Evolutionary conservation across 92 coral and sea anemone species (phyloP), one percentile per base, ranked within the genome.

Genomic region (Umimayanthus chanpuru): DNA sequence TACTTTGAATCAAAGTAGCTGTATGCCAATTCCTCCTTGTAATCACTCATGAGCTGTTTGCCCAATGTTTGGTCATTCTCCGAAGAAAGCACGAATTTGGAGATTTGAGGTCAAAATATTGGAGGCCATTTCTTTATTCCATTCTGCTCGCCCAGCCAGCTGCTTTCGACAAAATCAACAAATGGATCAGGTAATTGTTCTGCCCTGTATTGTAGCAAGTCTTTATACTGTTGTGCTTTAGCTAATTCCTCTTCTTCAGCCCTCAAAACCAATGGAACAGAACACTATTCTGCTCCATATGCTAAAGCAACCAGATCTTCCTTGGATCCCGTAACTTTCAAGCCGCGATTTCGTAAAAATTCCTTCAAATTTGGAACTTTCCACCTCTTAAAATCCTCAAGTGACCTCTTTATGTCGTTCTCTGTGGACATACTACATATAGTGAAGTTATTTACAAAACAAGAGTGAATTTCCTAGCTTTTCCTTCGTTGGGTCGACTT

Each of bases 1-100:
- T 93, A 92, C 76, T 90, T 85, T 50, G 91, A 77, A 79, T 92
- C 93, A 73, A 90, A 90, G 80, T 85, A 92, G 88, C 93, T 85
- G 81, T 77, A 90, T 67, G 93, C 91, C 82, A 90, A 90, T 50
- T 86, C 93, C 90, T 88, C 90, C 50, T 91, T 85, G 49, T 91
- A 91, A 79, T 91, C 93, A 80, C 93, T 88, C 80, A 91, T 77
- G 61, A 91, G 91, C 28, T 88, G 32, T 85, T 91, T 91, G 75
- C 93, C 88, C 82, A 85, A 68, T n/a, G 70, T 70, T 66, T 79
- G 72, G 43, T 90, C 93, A 32, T 85, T 73, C n/a, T 88, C 77
- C 43, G 91, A 86, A 6, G 89, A 68, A 49, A 91, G 91, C 15
- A 88, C 77, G 79, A 85, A 91, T 73, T 91, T 82, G 61, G 86